phyloP scores from a whole-genome alignment of 2,888 invertebrate genomes.

The Artemia sinica region DNA sequence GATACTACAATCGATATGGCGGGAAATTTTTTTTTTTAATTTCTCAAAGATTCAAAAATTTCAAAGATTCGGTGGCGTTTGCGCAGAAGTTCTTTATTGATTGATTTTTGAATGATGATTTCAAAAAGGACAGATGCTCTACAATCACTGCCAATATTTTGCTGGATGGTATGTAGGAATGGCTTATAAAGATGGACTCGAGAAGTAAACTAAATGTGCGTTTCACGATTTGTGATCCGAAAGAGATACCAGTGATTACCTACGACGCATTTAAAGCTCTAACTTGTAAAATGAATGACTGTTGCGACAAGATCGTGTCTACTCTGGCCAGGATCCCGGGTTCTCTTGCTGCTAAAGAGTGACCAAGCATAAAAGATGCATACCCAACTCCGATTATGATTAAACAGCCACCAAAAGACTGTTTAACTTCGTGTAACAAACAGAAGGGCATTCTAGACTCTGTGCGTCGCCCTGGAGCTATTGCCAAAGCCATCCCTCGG shows the following conservation, averaged over 20 bases:
- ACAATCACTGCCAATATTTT: background rate
- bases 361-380: background rate
- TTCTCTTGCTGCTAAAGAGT: background rate
- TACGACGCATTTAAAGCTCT: background rate
- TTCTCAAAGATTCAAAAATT: too few species aligned
- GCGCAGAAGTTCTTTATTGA: background rate
- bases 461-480: background rate
- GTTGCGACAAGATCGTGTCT: background rate
- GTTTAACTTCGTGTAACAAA: background rate
- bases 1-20: background rate
- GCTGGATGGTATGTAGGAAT: background rate
- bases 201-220: background rate
- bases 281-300: background rate
- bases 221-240: background rate
- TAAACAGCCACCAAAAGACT: background rate
- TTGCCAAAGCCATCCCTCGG: background rate
- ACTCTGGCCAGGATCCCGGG: background rate
- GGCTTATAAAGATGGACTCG: background rate
- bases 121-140: background rate
- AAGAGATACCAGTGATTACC: background rate
- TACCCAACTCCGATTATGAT: background rate
- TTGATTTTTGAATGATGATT: background rate
- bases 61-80: background rate
- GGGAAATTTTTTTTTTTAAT: background rate
- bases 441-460: background rate